A percentile compares a stretch with the other conserved stretches of the same genome.
phyloP scores from a whole-genome alignment of 1,140 invertebrate species.

The Mizuhopecten yessoensis region DNA sequence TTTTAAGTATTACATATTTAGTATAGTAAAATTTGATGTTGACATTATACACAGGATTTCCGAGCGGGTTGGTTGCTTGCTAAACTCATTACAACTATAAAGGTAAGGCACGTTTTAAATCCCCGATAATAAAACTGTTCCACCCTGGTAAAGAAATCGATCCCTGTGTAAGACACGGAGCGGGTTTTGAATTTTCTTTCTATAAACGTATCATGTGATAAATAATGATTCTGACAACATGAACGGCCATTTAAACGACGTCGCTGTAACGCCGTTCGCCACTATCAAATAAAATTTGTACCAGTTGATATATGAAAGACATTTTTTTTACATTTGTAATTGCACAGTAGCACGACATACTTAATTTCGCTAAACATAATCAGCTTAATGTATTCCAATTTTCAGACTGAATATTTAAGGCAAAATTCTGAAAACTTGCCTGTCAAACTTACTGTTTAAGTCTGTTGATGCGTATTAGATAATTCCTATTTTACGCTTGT shows the following conservation, averaged over 20 bases:
- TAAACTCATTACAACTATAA: not conserved
- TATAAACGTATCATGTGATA: not conserved
- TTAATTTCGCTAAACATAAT: too few species aligned
- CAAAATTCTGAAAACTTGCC: too few species aligned
- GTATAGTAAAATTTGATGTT: not conserved
- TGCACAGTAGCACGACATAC: too few species aligned
- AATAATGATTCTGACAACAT: not conserved
- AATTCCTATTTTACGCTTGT: too few species aligned
- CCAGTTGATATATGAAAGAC: not conserved
- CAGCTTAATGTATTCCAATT: too few species aligned
- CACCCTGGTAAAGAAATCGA: not conserved
- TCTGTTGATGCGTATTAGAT: too few species aligned
- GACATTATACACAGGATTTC: constrained; percentile 6
- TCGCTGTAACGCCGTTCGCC: not conserved
- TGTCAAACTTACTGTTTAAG: too few species aligned
- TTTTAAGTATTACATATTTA: constrained; percentile 2
- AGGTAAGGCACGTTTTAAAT: not conserved
- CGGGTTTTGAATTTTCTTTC: not conserved
- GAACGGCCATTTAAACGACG: not conserved
- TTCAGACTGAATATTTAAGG: too few species aligned
- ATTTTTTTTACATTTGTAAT: too few species aligned
- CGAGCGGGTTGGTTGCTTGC: not conserved
- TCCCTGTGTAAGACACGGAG: not conserved
- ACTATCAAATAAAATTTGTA: not conserved
- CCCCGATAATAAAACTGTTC: not conserved